Conservation (phyloP, 1,140 invertebrate genomes). For the Melitaea cinxia region DNA sequence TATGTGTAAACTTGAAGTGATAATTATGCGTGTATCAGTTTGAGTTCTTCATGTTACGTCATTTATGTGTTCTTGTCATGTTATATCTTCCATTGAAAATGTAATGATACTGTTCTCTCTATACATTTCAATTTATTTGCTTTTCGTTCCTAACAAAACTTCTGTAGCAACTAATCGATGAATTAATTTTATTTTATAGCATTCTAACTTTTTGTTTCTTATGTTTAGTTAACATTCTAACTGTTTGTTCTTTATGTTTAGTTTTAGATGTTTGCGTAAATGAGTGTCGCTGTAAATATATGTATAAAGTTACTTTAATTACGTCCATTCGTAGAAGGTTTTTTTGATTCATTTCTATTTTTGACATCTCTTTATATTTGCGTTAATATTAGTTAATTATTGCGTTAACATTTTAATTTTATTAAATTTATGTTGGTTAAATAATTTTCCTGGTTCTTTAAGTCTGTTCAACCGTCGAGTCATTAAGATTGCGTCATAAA, state of each 20-base stretch:
- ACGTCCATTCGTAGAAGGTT: too few relatives aligned
- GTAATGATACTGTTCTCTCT: slow-evolving; percentile 3
- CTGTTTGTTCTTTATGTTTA: background rate
- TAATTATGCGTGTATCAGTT: background rate
- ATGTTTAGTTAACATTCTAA: background rate
- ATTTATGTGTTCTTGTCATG: slow-evolving; percentile 1
- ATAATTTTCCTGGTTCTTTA: background rate
- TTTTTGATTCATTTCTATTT: too few relatives aligned
- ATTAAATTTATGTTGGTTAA: background rate
- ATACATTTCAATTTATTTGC: slow-evolving; percentile 11
- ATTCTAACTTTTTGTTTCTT: slow-evolving; percentile 13
- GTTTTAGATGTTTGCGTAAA: background rate
- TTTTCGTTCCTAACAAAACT: slow-evolving; percentile 16
- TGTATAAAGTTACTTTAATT: background rate
- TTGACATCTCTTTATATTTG: background rate
- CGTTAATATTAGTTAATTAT: background rate
- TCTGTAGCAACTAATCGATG: slow-evolving; percentile 21
- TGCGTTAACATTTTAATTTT: background rate
- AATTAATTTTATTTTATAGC: slow-evolving; percentile 21
- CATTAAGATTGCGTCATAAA: slow-evolving; percentile 16
- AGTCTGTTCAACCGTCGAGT: background rate
- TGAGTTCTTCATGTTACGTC: slow-evolving; percentile 3
- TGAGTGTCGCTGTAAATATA: slow-evolving; percentile 19
- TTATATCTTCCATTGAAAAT: background rate
- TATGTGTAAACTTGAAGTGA: background rate